Evolutionary conservation across 2,797 vertebrate species (phyloP).

Genomic region (Oreonectes daqikongensis): DNA sequence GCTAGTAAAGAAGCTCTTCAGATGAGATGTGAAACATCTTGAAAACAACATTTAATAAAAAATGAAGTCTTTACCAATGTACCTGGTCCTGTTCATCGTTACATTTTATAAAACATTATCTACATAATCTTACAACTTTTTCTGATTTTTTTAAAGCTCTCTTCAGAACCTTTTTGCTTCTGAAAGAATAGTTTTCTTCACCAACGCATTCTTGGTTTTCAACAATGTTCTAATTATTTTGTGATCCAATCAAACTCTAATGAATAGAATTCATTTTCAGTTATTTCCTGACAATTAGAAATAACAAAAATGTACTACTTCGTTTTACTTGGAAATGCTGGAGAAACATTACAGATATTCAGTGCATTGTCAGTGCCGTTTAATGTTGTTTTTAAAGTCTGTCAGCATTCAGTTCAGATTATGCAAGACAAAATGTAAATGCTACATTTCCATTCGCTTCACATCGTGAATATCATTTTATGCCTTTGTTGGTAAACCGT

Average conservation of each 20-base stretch:
- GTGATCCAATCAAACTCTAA: background rate
- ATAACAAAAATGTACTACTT: background rate
- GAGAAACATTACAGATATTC: background rate
- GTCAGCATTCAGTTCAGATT: background rate
- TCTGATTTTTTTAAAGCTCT: background rate
- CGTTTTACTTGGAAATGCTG: background rate
- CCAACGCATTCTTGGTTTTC: too few relatives aligned
- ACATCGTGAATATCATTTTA: background rate
- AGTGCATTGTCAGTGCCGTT: background rate
- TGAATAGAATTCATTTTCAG: too few relatives aligned
- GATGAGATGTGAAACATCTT: too few relatives aligned
- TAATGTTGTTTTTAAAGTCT: background rate
- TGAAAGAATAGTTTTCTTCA: background rate
- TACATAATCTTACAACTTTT: too few relatives aligned
- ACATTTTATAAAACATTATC: background rate
- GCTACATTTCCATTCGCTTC: background rate
- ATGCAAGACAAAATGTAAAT: background rate
- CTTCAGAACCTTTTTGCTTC: too few relatives aligned
- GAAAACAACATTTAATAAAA: background rate
- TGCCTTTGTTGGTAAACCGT: background rate
- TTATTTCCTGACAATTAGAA: background rate
- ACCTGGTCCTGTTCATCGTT: background rate
- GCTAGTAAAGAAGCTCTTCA: background rate
- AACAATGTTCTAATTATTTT: too few relatives aligned
- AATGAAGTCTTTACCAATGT: background rate